Conservation (phyloP, 2,113 vertebrate species). For the Salminus brasiliensis region DNA sequence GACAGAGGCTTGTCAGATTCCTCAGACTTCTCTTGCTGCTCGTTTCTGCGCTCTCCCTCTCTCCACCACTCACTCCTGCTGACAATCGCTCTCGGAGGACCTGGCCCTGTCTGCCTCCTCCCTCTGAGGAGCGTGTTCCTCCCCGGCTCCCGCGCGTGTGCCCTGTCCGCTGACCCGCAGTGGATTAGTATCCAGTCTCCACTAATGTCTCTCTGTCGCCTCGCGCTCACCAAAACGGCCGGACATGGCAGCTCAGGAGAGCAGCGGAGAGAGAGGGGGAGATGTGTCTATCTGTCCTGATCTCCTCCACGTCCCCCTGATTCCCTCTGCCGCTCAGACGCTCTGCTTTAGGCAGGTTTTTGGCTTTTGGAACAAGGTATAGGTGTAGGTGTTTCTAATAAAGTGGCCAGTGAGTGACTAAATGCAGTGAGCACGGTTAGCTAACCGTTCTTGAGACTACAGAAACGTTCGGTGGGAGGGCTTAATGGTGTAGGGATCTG, state of each 20-base stretch:
- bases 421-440: too few relatives aligned
- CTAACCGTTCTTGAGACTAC: too few relatives aligned
- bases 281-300: conserved; percentile 16
- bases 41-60: conserved; percentile 46
- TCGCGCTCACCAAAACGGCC: conserved; percentile 74
- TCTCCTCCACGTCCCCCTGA: conserved; percentile 8
- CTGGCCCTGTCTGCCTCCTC: conserved; percentile 55
- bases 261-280: conserved; percentile 62
- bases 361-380: too few relatives aligned
- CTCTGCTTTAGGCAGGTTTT: background rate
- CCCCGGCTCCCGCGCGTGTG: conserved; percentile 57
- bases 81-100: conserved; percentile 48
- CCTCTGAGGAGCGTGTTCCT: conserved; percentile 56
- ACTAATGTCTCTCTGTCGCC: conserved; percentile 76
- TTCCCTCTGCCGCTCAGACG: background rate
- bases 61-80: conserved; percentile 12
- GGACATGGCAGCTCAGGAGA: conserved; percentile 63
- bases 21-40: conserved; percentile 35
- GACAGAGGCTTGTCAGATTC: conserved; percentile 30
- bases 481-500: too few relatives aligned
- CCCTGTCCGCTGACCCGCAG: conserved; percentile 79
- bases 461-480: too few relatives aligned
- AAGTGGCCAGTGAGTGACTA: too few relatives aligned
- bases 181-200: conserved; percentile 75
- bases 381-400: too few relatives aligned